These are phyloP conservation scores for Chroicocephalus ridibundus DNA, from an alignment of 2,113 vertebrate species.

Conservation along the genomic window DNA sequence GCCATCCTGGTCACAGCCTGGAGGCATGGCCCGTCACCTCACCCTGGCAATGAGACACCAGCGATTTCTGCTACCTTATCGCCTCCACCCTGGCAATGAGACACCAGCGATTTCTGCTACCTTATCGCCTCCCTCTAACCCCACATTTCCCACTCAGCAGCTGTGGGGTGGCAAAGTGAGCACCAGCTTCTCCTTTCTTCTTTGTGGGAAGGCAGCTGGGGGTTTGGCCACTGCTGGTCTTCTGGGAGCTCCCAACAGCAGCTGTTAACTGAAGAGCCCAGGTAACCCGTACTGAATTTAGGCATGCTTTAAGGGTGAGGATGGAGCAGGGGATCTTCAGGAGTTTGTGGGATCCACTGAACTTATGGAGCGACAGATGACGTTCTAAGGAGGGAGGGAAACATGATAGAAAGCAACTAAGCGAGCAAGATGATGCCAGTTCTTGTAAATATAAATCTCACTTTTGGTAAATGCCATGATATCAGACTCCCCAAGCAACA, in stretches of 20 bases:
- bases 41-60: background rate
- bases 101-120: background rate
- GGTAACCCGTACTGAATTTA: background rate
- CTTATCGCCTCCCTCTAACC: background rate
- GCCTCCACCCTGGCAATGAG: background rate
- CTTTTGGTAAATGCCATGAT: background rate
- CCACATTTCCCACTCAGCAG: background rate
- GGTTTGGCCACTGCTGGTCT: background rate
- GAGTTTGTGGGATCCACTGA: background rate
- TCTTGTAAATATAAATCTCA: background rate
- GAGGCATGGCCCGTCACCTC: background rate
- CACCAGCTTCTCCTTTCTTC: background rate
- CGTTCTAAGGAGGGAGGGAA: background rate
- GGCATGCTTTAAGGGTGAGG: background rate
- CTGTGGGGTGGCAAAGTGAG: background rate
- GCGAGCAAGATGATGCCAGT: background rate
- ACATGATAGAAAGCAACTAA: background rate
- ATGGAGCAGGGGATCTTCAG: background rate
- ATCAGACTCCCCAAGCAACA: background rate
- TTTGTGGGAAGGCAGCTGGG: background rate
- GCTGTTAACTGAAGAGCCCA: background rate
- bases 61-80: background rate
- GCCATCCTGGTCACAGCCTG: background rate
- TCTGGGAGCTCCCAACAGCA: background rate
- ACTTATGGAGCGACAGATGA: background rate